Conservation (phyloP, 2,888 invertebrate species). For the Machimus atricapillus region DNA sequence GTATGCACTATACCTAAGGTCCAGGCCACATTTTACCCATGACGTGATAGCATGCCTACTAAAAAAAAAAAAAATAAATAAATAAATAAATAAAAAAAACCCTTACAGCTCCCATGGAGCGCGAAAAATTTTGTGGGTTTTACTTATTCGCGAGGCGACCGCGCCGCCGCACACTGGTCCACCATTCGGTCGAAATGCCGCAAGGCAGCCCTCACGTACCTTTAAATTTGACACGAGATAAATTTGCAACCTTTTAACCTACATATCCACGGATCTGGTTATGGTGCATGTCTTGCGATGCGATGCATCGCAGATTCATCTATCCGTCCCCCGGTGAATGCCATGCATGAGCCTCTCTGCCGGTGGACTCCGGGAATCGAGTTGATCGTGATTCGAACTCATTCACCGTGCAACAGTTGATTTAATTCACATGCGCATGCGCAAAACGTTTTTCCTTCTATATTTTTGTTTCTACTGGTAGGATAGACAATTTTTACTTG, state of each 20-base stretch:
- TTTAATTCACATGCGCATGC: constrained; percentile 40
- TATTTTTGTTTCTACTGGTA: background rate
- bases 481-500: background rate
- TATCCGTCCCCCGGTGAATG: background rate
- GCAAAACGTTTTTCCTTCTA: background rate
- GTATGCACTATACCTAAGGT: background rate
- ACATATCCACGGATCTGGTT: constrained; percentile 30
- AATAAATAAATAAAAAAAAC: background rate
- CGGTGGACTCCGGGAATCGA: background rate
- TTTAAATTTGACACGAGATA: constrained; percentile 42
- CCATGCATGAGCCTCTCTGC: background rate
- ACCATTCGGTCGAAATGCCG: background rate
- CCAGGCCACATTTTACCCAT: background rate
- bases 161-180: background rate
- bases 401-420: constrained; percentile 39
- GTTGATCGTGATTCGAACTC: constrained; percentile 25
- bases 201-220: constrained; percentile 38
- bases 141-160: background rate
- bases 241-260: constrained; percentile 42
- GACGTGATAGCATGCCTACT: background rate
- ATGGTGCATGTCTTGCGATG: constrained; percentile 14
- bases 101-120: background rate
- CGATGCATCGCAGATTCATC: constrained; percentile 32
- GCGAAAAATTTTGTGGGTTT: background rate
- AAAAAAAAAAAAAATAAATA: background rate